These are phyloP conservation scores for Drosophila anceps DNA, from an alignment of 2,888 invertebrate genomes.

Conservation along the genomic window DNA sequence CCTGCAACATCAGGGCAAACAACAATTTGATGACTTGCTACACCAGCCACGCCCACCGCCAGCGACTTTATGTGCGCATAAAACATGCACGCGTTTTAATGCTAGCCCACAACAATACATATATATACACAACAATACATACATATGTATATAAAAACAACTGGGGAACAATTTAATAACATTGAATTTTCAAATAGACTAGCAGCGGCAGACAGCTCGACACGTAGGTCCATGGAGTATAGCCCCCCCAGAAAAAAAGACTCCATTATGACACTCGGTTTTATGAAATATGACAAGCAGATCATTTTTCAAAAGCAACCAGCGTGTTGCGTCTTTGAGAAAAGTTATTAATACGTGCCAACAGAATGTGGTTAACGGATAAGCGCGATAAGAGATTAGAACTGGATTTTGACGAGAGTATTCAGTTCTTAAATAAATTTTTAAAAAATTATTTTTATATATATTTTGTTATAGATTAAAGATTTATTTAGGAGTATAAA, in stretches of 20 bases:
- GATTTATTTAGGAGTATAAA: too few relatives aligned
- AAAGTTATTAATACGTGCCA: slow-evolving; percentile 6
- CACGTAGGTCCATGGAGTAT: slow-evolving; percentile 19
- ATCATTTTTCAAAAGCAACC: slow-evolving; percentile 3
- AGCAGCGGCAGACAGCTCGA: not conserved
- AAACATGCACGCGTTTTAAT: slow-evolving; percentile 54
- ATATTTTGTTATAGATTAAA: too few relatives aligned
- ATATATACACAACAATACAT: not conserved
- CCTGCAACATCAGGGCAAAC: slow-evolving; percentile 8
- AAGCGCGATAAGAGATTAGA: too few relatives aligned
- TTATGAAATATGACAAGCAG: not conserved
- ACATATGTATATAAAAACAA: not conserved
- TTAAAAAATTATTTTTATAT: not conserved
- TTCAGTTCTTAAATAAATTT: not conserved
- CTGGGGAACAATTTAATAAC: slow-evolving; percentile 36
- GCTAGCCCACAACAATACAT: slow-evolving; percentile 5
- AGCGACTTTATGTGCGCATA: slow-evolving; percentile 30
- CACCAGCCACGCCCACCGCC: slow-evolving; percentile 1
- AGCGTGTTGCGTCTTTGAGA: not conserved
- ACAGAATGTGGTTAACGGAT: not conserved
- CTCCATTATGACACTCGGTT: not conserved
- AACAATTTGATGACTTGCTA: slow-evolving; percentile 45
- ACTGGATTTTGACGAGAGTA: too few relatives aligned
- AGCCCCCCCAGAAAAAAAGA: not conserved
- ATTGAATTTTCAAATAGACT: slow-evolving; percentile 32